Conservation (phyloP, 2,888 invertebrate genomes). For the Lasioglossum zephyrum region DNA sequence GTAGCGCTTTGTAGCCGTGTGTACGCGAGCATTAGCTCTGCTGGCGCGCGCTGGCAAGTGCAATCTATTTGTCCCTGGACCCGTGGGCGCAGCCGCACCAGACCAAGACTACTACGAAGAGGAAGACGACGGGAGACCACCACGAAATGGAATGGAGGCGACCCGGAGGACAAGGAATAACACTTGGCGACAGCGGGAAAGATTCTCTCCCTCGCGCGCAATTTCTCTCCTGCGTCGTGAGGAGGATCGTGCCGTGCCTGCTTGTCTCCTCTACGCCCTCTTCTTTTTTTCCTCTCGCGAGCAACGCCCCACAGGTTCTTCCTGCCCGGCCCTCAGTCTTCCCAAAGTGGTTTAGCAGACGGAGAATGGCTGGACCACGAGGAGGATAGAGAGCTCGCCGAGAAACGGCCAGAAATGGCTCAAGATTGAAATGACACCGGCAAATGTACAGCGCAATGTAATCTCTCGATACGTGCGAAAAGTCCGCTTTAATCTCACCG, state of each 20-base stretch:
- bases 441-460: background rate
- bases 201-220: slow-evolving; percentile 42
- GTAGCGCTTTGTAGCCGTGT: background rate
- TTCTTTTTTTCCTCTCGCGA: slow-evolving; percentile 6
- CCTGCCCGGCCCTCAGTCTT: background rate
- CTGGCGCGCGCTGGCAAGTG: background rate
- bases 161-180: slow-evolving; percentile 60
- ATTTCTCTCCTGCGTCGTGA: slow-evolving; percentile 47
- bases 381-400: background rate
- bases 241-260: slow-evolving; percentile 11
- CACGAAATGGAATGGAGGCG: slow-evolving; percentile 56
- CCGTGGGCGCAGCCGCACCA: slow-evolving; percentile 8
- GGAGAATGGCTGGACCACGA: background rate
- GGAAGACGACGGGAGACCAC: slow-evolving; percentile 9
- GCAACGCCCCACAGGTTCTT: slow-evolving; percentile 2
- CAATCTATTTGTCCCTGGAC: slow-evolving; percentile 49
- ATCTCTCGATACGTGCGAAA: background rate
- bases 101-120: background rate
- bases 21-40: slow-evolving; percentile 17
- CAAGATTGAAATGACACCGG: background rate
- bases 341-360: slow-evolving; percentile 17
- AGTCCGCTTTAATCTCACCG: no score
- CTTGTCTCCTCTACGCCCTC: background rate
- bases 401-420: background rate
- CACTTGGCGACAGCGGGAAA: slow-evolving; percentile 58